These are phyloP conservation scores for Drosophila pseudoananassae DNA, from an alignment of 1,140 invertebrate genomes.

Conservation along the genomic window DNA sequence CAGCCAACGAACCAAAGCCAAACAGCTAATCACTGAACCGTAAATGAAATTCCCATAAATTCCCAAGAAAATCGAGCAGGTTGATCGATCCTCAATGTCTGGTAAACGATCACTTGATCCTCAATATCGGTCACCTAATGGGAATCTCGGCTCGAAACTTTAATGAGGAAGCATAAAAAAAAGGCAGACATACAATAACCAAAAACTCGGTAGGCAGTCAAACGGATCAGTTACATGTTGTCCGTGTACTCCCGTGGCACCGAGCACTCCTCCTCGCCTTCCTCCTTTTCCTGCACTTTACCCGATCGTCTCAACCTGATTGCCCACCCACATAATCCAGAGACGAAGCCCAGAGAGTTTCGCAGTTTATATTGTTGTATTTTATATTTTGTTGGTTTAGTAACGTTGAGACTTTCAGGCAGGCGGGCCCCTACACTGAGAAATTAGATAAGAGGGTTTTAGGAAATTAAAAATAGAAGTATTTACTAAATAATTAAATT, in stretches of 20 bases:
- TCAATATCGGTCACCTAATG: constrained; percentile 35
- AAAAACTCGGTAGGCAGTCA: constrained; percentile 49
- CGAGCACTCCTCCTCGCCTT: not conserved
- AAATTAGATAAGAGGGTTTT: not conserved
- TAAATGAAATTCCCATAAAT: constrained; percentile 43
- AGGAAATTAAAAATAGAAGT: not conserved
- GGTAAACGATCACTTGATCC: constrained; percentile 33
- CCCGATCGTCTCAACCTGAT: constrained; percentile 40
- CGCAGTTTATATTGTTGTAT: constrained; percentile 16
- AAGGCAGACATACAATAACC: constrained; percentile 1
- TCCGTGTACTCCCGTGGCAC: constrained; percentile 1
- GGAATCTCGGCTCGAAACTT: constrained; percentile 39
- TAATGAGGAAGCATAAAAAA: constrained; percentile 65
- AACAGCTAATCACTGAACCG: constrained; percentile 36
- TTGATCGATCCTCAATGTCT: constrained; percentile 33
- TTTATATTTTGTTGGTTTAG: constrained; percentile 49
- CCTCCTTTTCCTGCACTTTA: constrained; percentile 21
- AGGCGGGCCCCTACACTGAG: not conserved
- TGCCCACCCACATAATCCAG: constrained; percentile 62
- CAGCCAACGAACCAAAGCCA: constrained; percentile 5
- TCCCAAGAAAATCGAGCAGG: constrained; percentile 38
- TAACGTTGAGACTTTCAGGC: constrained; percentile 53
- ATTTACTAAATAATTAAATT: too few relatives aligned
- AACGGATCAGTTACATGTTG: constrained; percentile 69
- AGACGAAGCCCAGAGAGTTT: constrained; percentile 42